These are phyloP conservation scores for Phania funesta DNA, from an alignment of 2,888 invertebrate genomes.

Conservation along the genomic window DNA sequence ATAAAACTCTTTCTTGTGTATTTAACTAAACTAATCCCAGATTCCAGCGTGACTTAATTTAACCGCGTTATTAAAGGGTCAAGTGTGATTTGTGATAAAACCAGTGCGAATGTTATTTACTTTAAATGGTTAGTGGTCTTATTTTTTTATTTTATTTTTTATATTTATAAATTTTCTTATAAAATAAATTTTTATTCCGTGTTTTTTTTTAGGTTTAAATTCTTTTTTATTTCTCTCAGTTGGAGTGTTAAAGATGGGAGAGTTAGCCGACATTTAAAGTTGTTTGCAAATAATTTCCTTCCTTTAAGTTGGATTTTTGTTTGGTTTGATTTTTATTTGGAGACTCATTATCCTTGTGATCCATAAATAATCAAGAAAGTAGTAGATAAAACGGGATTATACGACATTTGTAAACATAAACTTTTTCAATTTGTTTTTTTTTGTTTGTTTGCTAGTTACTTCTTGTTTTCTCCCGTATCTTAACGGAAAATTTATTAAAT, in stretches of 20 bases:
- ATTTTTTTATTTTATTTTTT: constrained; percentile 46
- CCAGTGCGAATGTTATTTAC: background rate
- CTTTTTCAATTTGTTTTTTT: background rate
- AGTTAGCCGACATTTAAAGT: constrained; percentile 57
- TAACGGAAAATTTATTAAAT: background rate
- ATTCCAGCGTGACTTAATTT: background rate
- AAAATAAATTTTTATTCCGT: constrained; percentile 13
- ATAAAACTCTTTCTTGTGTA: too few relatives aligned
- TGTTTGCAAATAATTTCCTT: constrained; percentile 66
- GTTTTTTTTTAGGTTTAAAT: background rate
- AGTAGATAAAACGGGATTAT: background rate
- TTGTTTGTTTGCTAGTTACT: too few relatives aligned
- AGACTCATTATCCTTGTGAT: constrained; percentile 47
- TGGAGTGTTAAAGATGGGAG: background rate
- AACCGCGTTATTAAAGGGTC: background rate
- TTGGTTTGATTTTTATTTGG: constrained; percentile 43
- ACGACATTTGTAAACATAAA: constrained; percentile 1
- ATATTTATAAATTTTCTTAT: constrained; percentile 18
- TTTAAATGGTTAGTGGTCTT: constrained; percentile 56
- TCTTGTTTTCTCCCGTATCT: background rate
- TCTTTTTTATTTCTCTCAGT: background rate
- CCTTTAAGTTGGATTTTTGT: constrained; percentile 46
- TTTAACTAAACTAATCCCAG: too few relatives aligned
- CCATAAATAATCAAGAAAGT: constrained; percentile 7
- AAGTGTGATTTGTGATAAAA: constrained; percentile 13